phyloP scores from a whole-genome alignment of 2,797 vertebrate species.

The Lacerta bilineata region DNA sequence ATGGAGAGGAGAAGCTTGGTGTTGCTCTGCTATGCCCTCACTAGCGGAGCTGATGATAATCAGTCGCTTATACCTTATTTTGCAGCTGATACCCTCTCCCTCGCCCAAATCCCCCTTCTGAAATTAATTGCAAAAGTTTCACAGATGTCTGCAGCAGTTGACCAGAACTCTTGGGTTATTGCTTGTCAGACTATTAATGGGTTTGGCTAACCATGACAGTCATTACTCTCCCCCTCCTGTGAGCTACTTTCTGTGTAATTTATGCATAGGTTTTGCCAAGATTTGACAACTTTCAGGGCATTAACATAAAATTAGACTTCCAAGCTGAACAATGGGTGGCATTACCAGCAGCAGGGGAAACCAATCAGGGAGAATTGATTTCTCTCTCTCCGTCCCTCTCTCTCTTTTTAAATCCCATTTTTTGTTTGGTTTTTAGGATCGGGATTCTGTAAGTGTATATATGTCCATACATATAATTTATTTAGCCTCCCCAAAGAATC shows the following conservation, averaged over 20 bases:
- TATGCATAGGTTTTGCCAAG: conserved; percentile 89
- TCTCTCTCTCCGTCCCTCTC: conserved; percentile 70
- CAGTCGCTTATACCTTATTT: conserved; percentile 76
- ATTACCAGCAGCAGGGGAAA: conserved; percentile 83
- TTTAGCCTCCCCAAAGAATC: conserved; percentile 41
- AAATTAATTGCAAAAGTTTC: conserved; percentile 86
- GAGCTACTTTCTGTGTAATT: conserved; percentile 88
- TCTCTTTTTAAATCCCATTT: conserved; percentile 15
- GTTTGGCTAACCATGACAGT: conserved; percentile 87
- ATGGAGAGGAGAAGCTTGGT: conserved; percentile 48
- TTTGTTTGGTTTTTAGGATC: conserved; percentile 60
- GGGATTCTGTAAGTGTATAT: conserved; percentile 21
- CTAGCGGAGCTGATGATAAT: conserved; percentile 77
- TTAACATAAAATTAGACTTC: conserved; percentile 88
- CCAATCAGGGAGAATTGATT: conserved; percentile 79
- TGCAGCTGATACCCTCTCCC: conserved; percentile 80
- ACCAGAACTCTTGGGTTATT: conserved; percentile 87
- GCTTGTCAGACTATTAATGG: conserved; percentile 87
- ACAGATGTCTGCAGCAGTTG: conserved; percentile 86
- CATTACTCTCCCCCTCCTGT: conserved; percentile 86
- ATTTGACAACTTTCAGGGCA: conserved; percentile 88
- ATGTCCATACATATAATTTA: conserved; percentile 55
- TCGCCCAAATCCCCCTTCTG: neutral
- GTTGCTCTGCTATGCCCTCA: conserved; percentile 62
- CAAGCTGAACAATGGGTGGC: conserved; percentile 85